Evolutionary conservation across 2,888 invertebrate species (phyloP), one percentile per base, ranked within the genome.

Genomic region (Scrobipalpa costella): DNA sequence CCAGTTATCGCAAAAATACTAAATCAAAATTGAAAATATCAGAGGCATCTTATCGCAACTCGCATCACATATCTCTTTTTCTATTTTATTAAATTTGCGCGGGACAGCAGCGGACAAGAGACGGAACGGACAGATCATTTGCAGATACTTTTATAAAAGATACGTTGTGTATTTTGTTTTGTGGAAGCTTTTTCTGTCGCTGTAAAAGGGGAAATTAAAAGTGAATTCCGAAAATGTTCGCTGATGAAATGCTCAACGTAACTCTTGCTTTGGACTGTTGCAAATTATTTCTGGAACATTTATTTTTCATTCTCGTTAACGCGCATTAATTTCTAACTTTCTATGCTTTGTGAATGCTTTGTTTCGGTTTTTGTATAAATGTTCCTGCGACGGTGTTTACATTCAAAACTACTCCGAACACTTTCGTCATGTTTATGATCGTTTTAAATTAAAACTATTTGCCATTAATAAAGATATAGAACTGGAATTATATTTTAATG

Each of bases 141-240:
- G n/a, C 15, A 15, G 44, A 44, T 44, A 27, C 27, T 27, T 5
- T 2, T 27, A 44, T 44, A 44, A 44, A 44, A 44, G 44, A 40
- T 40, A 13, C 13, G 27, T 27, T 27, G 27, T 27, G 40, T 40
- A 13, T 40, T 44, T n/a, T 15, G 44, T 44, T 44, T 44, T 44
- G 15, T 15, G 44, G n/a, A n/a, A 15, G 44, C 44, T 44, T 15
- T 44, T 44, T 44, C 44, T 44, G 44, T 44, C 44, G 44, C 44
- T 15, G 44, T 44, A 44, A 44, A 44, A 44, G 44, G 44, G 44
- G 6, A 44, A 44, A 44, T 44, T 44, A 44, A 44, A 44, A 44
- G 44, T 15, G 15, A 44, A 44, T 44, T 44, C 15, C 44, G 6
- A 44, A 44, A 44, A 44, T 44, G 44, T 15, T 7, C 44, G 3